phyloP scores from a whole-genome alignment of 2,113 vertebrate species.

The Orcinus orca region DNA sequence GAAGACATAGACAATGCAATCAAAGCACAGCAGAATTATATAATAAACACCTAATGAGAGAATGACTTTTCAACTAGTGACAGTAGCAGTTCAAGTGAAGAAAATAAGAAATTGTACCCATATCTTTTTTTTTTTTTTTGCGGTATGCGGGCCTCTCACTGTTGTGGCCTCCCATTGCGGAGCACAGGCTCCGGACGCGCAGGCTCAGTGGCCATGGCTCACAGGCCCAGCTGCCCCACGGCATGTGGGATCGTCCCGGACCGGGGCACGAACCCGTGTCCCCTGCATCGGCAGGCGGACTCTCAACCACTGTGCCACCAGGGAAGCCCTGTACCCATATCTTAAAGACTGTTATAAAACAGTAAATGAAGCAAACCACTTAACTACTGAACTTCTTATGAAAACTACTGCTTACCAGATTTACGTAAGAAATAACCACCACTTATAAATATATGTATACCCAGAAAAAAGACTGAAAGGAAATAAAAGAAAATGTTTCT shows the following conservation, averaged over 20 bases:
- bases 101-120: neutral
- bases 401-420: slow-evolving; percentile 3
- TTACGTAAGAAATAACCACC: neutral
- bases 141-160: too few species aligned
- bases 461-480: slow-evolving; percentile 29
- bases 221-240: too few species aligned
- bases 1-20: slow-evolving; percentile 57
- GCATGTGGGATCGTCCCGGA: too few species aligned
- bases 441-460: neutral
- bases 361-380: neutral
- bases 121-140: neutral
- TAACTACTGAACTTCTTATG: slow-evolving; percentile 20
- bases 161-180: too few species aligned
- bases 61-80: neutral
- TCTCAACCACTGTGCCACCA: too few species aligned
- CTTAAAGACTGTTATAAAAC: neutral
- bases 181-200: too few species aligned
- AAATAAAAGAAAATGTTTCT: slow-evolving; percentile 37
- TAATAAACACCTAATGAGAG: slow-evolving; percentile 2
- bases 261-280: too few species aligned
- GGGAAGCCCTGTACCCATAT: neutral
- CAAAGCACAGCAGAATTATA: slow-evolving; percentile 46
- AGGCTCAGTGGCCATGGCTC: too few species aligned
- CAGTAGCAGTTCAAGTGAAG: neutral
- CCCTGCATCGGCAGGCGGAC: too few species aligned